Percentiles rank a stretch among this genome's conserved stretches.
Conservation (phyloP, 2,888 invertebrate genomes). For the Stenchaetothrips biformis region DNA sequence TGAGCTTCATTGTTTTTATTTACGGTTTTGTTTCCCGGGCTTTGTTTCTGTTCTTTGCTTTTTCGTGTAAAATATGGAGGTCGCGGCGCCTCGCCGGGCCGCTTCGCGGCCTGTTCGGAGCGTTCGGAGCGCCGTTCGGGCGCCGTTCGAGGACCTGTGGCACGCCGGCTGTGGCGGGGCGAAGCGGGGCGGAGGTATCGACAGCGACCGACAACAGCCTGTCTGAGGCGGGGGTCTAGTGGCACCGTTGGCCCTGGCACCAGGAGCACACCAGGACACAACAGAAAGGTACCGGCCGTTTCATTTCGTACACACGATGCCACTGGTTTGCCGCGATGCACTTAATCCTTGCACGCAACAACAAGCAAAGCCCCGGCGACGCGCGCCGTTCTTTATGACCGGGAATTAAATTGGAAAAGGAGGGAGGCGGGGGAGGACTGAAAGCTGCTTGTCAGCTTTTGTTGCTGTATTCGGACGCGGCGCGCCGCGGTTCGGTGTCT, state of each 20-base stretch:
- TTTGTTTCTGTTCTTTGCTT: background rate
- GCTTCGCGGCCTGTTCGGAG: background rate
- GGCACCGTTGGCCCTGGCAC: too few species aligned
- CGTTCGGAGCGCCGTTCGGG: background rate
- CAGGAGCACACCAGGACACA: too few species aligned
- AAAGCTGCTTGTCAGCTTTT: background rate
- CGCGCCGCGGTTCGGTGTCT: too few species aligned
- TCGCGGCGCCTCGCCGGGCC: background rate
- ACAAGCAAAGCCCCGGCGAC: too few species aligned
- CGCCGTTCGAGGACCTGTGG: background rate
- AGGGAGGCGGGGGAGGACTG: background rate
- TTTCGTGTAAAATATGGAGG: slow-evolving; percentile 6
- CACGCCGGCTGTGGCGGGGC: background rate
- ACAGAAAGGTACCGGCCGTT: too few species aligned
- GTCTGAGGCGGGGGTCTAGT: too few species aligned
- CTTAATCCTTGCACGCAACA: too few species aligned
- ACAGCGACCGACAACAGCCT: background rate
- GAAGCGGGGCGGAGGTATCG: background rate
- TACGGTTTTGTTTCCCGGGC: background rate
- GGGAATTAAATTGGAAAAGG: too few species aligned
- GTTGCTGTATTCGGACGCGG: too few species aligned
- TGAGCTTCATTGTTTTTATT: slow-evolving; percentile 17
- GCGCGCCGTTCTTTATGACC: too few species aligned
- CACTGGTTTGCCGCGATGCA: too few species aligned
- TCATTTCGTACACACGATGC: too few species aligned